A percentile compares a stretch with the other conserved stretches of the same genome.
Conservation (phyloP, 2,113 vertebrate species). For the Planiliza haematocheilus region DNA sequence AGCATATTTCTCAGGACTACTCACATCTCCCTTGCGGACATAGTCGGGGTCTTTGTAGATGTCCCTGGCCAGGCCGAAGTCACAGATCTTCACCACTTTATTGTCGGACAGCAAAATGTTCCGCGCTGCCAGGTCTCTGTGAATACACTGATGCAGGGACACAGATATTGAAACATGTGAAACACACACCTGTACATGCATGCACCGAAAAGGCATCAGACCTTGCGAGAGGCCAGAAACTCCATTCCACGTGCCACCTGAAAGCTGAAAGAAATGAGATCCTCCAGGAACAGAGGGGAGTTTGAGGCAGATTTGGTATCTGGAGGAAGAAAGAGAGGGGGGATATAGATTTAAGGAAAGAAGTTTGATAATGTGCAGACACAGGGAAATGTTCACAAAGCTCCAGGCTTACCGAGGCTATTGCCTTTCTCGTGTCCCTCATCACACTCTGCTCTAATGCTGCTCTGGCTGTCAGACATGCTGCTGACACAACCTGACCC, state of each 20-base stretch:
- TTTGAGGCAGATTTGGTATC: constrained; percentile 37
- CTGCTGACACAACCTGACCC: constrained; percentile 75
- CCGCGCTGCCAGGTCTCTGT: constrained; percentile 94
- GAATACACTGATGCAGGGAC: constrained; percentile 87
- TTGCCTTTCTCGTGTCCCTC: constrained; percentile 69
- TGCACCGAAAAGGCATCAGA: constrained; percentile 56
- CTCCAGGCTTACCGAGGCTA: constrained; percentile 42
- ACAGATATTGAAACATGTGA: not conserved
- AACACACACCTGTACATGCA: not conserved
- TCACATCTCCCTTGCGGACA: constrained; percentile 96
- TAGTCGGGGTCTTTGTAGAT: constrained; percentile 97
- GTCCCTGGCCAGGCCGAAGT: constrained; percentile 94
- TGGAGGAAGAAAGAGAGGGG: constrained; percentile 16
- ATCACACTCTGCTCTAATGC: constrained; percentile 83
- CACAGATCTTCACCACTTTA: constrained; percentile 97
- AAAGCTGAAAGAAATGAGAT: constrained; percentile 96
- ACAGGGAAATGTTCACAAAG: not conserved
- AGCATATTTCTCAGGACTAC: constrained; percentile 61
- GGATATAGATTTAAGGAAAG: not conserved
- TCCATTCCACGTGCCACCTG: constrained; percentile 98
- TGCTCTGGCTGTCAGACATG: constrained; percentile 81
- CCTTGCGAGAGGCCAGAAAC: constrained; percentile 96
- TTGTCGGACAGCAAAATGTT: constrained; percentile 95
- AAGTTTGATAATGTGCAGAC: not conserved
- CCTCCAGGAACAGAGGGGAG: constrained; percentile 88